These are phyloP conservation scores for Gibbula magus DNA, from an alignment of 2,888 invertebrate genomes.

Conservation along the genomic window DNA sequence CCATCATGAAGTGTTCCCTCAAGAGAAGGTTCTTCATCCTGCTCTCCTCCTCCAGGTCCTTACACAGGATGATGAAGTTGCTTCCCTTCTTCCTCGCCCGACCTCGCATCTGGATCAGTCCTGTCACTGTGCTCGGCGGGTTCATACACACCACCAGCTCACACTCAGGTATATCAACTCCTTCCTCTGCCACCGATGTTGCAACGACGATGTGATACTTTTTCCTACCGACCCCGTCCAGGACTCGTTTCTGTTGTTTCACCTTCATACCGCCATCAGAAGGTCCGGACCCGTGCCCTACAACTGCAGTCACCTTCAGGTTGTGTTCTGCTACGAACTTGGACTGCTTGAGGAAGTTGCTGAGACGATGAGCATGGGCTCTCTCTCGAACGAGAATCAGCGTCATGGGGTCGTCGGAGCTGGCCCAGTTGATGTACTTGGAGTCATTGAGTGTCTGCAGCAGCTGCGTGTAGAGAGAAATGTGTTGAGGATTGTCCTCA, in stretches of 20 bases:
- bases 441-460: constrained; percentile 44
- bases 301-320: constrained; percentile 50
- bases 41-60: constrained; percentile 52
- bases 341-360: constrained; percentile 43
- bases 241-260: constrained; percentile 58
- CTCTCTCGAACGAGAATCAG: constrained; percentile 66
- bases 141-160: constrained; percentile 68
- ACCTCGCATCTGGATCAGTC: constrained; percentile 71
- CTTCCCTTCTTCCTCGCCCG: constrained; percentile 66
- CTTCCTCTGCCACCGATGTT: constrained; percentile 71
- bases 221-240: constrained; percentile 55
- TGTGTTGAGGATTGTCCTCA: constrained; percentile 16
- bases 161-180: constrained; percentile 68
- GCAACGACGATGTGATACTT: constrained; percentile 62
- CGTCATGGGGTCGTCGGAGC: constrained; percentile 47
- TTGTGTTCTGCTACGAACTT: constrained; percentile 29
- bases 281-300: constrained; percentile 65
- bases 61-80: constrained; percentile 67
- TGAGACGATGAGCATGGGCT: constrained; percentile 53
- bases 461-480: constrained; percentile 39
- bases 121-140: constrained; percentile 66
- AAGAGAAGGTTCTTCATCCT: constrained; percentile 55
- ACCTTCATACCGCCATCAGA: constrained; percentile 67
- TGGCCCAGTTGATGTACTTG: constrained; percentile 44
- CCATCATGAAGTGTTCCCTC: constrained; percentile 63